Conservation (phyloP, 2,113 vertebrate species). For the Ameiurus melas region DNA sequence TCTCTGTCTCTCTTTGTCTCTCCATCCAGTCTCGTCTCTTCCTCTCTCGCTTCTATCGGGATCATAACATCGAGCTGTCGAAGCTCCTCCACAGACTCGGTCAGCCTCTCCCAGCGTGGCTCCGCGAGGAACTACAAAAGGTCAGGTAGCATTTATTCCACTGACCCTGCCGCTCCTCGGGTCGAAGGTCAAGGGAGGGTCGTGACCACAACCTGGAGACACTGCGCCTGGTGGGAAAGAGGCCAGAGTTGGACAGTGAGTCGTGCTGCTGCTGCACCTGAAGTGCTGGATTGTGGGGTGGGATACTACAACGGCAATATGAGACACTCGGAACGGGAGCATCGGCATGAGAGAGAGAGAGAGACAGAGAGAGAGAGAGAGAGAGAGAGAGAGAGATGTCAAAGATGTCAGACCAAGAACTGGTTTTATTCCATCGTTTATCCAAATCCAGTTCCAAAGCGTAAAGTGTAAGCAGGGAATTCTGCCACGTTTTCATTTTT, state of each 20-base stretch:
- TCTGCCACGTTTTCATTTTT: neutral
- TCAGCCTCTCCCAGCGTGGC: conserved; percentile 93
- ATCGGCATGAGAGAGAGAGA: neutral
- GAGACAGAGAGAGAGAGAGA: neutral
- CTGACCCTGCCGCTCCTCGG: conserved; percentile 29
- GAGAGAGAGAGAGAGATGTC: neutral
- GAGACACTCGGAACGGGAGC: neutral
- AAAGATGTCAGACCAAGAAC: neutral
- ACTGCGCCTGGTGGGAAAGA: conserved; percentile 7
- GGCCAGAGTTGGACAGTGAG: neutral
- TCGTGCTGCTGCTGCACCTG: neutral
- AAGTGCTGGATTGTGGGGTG: neutral
- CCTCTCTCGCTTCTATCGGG: conserved; percentile 92
- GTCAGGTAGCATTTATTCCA: conserved; percentile 77
- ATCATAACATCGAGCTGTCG: conserved; percentile 94
- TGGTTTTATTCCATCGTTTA: neutral
- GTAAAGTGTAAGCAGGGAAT: neutral
- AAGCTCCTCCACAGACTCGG: conserved; percentile 92
- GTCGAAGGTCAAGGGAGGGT: conserved; percentile 61
- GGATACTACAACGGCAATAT: neutral
- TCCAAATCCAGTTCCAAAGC: neutral
- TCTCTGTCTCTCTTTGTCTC: neutral
- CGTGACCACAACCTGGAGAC: neutral
- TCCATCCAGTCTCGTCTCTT: conserved; percentile 83
- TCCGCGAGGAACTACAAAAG: conserved; percentile 96